A percentile compares a stretch with the other conserved stretches of the same genome.
phyloP scores from a whole-genome alignment of 2,113 vertebrate genomes.

The Pelecanoides urinatrix region DNA sequence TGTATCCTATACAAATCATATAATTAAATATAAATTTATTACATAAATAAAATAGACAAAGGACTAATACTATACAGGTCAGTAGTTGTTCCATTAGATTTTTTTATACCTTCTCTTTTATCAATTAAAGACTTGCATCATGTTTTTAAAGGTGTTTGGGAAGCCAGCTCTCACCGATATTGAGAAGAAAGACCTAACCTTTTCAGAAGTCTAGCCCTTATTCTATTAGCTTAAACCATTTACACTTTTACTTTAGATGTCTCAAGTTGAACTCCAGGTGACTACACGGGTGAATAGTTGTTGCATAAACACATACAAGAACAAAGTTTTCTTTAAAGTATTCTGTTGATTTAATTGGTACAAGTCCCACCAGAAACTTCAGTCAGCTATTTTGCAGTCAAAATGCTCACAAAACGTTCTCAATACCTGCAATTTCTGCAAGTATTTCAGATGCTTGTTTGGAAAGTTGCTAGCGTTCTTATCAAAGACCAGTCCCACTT shows the following conservation, averaged over 20 bases:
- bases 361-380: neutral
- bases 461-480: slow-evolving; percentile 53
- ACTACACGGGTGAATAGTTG: neutral
- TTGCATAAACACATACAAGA: neutral
- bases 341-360: neutral
- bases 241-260: neutral
- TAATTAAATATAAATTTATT: neutral
- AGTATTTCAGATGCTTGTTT: slow-evolving; percentile 43
- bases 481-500: neutral
- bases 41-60: neutral
- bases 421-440: neutral
- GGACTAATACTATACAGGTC: neutral
- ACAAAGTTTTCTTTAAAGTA: neutral
- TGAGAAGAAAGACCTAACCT: neutral
- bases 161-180: neutral
- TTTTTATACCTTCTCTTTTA: neutral
- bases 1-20: neutral
- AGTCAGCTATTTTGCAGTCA: neutral
- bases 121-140: neutral
- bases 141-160: neutral
- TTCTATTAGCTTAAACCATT: neutral
- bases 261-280: neutral
- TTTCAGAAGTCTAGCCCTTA: neutral
- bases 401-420: neutral
- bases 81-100: neutral